These are phyloP conservation scores for Onthophagus taurus DNA, from an alignment of 1,140 invertebrate genomes.

Conservation along the genomic window DNA sequence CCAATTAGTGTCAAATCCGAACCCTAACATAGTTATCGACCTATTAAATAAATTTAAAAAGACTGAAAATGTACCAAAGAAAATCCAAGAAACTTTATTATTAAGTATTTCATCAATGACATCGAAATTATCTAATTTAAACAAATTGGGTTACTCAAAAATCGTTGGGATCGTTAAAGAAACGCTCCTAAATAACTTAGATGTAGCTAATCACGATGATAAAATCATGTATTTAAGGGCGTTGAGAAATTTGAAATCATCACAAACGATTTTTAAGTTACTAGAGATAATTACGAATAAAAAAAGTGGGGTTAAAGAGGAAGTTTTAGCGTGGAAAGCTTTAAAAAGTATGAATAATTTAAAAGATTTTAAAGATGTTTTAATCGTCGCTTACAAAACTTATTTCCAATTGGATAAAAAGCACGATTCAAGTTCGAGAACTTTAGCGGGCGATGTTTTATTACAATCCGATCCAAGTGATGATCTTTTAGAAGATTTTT, in stretches of 20 bases:
- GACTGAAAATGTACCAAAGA: constrained; percentile 42
- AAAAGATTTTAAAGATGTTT: constrained; percentile 40
- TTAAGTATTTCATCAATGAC: constrained; percentile 55
- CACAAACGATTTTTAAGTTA: constrained; percentile 47
- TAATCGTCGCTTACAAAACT: constrained; percentile 43
- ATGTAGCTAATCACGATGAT: constrained; percentile 47
- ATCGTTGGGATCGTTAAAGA: no score
- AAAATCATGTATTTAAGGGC: constrained; percentile 52
- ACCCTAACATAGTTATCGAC: constrained; percentile 50
- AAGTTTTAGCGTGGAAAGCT: constrained; percentile 56
- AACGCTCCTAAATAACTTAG: constrained; percentile 42
- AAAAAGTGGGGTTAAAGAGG: constrained; percentile 42
- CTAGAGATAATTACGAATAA: constrained; percentile 40
- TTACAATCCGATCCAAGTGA: constrained; percentile 47
- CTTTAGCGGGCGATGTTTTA: constrained; percentile 63
- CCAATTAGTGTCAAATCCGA: constrained; percentile 52
- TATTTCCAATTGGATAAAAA: constrained; percentile 54
- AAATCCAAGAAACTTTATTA: constrained; percentile 53
- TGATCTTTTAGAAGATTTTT: constrained; percentile 43
- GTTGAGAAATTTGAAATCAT: constrained; percentile 55
- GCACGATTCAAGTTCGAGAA: constrained; percentile 61
- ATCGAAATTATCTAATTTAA: constrained; percentile 34
- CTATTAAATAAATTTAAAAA: constrained; percentile 42
- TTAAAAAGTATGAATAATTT: constrained; percentile 45
- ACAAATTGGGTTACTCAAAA: neutral